Conservation (phyloP, 2,113 vertebrate genomes). For the Melanotaenia duboulayi region DNA sequence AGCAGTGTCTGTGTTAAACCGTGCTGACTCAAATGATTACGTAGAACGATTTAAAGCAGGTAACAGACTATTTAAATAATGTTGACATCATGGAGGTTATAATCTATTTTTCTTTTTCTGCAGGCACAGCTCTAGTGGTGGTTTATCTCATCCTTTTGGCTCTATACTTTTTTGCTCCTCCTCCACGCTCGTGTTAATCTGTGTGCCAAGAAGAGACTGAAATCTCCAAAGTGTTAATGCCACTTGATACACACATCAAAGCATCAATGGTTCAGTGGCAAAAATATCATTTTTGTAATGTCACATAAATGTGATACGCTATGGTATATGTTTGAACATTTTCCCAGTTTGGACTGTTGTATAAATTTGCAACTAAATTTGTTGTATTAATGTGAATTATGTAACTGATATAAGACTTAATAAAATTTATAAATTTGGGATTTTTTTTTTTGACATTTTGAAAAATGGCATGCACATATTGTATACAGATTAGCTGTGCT, state of each 20-base stretch:
- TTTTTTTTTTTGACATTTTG: background rate
- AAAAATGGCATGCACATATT: background rate
- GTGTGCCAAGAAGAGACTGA: background rate
- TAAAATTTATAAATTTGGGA: constrained; percentile 30
- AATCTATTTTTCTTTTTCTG: background rate
- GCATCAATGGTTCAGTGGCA: background rate
- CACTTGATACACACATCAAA: background rate
- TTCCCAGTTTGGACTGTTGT: background rate
- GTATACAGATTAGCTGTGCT: too few relatives aligned
- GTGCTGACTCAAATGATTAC: background rate
- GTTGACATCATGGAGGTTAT: background rate
- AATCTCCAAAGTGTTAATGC: background rate
- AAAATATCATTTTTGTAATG: background rate
- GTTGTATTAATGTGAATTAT: constrained; percentile 7
- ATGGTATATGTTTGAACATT: background rate
- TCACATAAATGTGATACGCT: background rate
- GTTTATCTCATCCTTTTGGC: constrained; percentile 87
- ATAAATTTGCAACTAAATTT: too few relatives aligned
- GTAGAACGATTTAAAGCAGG: too few relatives aligned
- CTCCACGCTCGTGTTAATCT: constrained; percentile 84
- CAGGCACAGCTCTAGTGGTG: constrained; percentile 86
- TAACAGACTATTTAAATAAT: too few relatives aligned
- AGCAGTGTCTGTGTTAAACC: background rate
- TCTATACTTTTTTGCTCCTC: constrained; percentile 86
- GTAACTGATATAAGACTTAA: constrained; percentile 31